Conservation (phyloP, 2,797 vertebrate genomes). For the Discoglossus pictus region DNA sequence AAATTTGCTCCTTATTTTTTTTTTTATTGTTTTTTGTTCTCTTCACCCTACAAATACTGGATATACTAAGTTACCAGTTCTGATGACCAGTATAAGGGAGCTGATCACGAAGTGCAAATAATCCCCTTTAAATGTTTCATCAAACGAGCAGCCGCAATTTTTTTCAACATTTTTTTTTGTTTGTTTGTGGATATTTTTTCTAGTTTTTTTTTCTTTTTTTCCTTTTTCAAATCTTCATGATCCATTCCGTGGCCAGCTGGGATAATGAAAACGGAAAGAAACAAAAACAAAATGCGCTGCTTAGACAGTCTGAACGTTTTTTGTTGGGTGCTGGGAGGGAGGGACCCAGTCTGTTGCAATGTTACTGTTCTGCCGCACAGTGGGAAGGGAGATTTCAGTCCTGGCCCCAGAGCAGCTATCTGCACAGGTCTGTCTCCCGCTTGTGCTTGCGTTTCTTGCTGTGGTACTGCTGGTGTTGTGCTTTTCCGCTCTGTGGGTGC, state of each 20-base stretch:
- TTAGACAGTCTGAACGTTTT: constrained; percentile 71
- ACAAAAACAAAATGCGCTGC: constrained; percentile 69
- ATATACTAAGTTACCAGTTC: constrained; percentile 67
- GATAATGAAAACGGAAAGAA: constrained; percentile 56
- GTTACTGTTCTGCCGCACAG: constrained; percentile 70
- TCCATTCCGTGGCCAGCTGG: constrained; percentile 78
- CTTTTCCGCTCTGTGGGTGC: constrained; percentile 79
- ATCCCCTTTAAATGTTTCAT: constrained; percentile 69
- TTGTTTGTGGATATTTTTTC: not conserved
- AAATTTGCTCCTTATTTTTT: constrained; percentile 8
- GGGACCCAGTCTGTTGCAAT: constrained; percentile 66
- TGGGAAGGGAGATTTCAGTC: constrained; percentile 59
- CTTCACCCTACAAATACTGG: constrained; percentile 69
- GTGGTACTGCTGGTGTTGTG: constrained; percentile 85
- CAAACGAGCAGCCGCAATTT: constrained; percentile 68
- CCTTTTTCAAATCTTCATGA: constrained; percentile 73
- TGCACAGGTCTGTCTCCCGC: constrained; percentile 90
- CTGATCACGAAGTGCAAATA: constrained; percentile 70
- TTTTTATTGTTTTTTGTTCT: constrained; percentile 6
- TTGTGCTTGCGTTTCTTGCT: constrained; percentile 96
- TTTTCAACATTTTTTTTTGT: not conserved
- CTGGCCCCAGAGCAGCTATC: constrained; percentile 82
- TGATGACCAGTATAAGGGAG: constrained; percentile 68
- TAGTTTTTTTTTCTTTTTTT: constrained; percentile 58
- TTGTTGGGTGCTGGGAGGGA: constrained; percentile 63